phyloP scores from a whole-genome alignment of 2,888 invertebrate species.

The Heliconius charithonia region DNA sequence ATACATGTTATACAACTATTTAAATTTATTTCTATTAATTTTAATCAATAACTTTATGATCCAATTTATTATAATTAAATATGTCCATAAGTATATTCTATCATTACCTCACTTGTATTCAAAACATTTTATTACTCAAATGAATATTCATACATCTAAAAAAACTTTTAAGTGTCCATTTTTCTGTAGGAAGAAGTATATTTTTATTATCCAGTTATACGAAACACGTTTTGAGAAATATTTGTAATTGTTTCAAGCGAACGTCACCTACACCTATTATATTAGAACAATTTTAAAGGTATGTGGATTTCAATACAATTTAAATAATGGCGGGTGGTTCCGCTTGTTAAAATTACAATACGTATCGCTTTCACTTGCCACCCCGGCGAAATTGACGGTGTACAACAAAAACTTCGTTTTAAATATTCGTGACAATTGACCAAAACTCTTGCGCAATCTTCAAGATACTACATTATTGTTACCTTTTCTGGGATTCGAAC shows the following conservation, averaged over 20 bases:
- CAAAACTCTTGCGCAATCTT: slow-evolving; percentile 72
- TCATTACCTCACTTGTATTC: slow-evolving; percentile 16
- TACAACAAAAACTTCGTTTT: slow-evolving; percentile 46
- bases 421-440: slow-evolving; percentile 59
- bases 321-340: slow-evolving; percentile 46
- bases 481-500: slow-evolving; percentile 65
- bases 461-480: slow-evolving; percentile 62
- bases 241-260: neutral
- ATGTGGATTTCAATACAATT: slow-evolving; percentile 40
- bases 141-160: slow-evolving; percentile 20
- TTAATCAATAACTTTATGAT: slow-evolving; percentile 37
- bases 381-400: slow-evolving; percentile 65
- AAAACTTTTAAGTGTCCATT: neutral
- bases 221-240: neutral
- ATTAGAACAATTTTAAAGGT: neutral
- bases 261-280: neutral
- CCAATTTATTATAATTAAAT: slow-evolving; percentile 34
- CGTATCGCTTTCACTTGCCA: slow-evolving; percentile 75
- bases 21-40: slow-evolving; percentile 41
- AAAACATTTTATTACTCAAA: slow-evolving; percentile 16
- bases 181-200: slow-evolving; percentile 1
- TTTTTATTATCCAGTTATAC: neutral
- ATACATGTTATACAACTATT: slow-evolving; percentile 36
- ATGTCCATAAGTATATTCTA: slow-evolving; percentile 34
- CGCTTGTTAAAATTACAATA: slow-evolving; percentile 50